Percentiles rank a stretch among this genome's conserved stretches.
These are phyloP conservation scores for Galagoides demidoff DNA, from an alignment of 2,797 vertebrate species.

Conservation along the genomic window DNA sequence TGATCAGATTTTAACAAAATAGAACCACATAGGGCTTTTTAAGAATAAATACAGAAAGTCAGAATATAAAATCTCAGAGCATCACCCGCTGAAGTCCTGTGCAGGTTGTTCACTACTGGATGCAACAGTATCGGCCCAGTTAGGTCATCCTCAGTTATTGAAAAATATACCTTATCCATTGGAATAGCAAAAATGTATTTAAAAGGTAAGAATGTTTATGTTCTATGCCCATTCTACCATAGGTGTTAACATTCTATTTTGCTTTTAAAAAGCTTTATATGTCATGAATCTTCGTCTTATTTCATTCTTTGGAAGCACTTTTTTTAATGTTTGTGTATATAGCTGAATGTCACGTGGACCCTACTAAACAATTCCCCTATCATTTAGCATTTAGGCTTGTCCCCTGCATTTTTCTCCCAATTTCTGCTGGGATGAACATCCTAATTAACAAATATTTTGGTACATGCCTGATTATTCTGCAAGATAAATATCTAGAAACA, in stretches of 20 bases:
- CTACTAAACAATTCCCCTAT: background rate
- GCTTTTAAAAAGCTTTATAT: background rate
- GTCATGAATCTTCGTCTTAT: background rate
- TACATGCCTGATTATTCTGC: background rate
- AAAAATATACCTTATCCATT: background rate
- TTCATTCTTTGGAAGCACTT: background rate
- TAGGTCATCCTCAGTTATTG: background rate
- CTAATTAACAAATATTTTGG: background rate
- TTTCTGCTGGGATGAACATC: background rate
- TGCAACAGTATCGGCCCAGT: rapidly evolving
- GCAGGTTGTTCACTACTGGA: rapidly evolving
- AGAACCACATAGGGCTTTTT: background rate
- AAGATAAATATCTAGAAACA: background rate
- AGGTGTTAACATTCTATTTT: background rate
- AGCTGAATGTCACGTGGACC: background rate
- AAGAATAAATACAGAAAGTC: background rate
- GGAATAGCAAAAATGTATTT: background rate
- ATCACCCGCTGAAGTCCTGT: rapidly evolving
- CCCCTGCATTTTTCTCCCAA: background rate
- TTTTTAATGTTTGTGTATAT: background rate
- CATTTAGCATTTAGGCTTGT: background rate
- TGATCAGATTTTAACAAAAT: background rate
- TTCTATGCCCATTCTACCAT: background rate
- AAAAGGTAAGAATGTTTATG: background rate
- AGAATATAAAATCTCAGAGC: background rate